Evolutionary conservation across 2,797 vertebrate species (phyloP), one percentile per base, ranked within the genome.

Genomic region (Onychomys torridus): DNA sequence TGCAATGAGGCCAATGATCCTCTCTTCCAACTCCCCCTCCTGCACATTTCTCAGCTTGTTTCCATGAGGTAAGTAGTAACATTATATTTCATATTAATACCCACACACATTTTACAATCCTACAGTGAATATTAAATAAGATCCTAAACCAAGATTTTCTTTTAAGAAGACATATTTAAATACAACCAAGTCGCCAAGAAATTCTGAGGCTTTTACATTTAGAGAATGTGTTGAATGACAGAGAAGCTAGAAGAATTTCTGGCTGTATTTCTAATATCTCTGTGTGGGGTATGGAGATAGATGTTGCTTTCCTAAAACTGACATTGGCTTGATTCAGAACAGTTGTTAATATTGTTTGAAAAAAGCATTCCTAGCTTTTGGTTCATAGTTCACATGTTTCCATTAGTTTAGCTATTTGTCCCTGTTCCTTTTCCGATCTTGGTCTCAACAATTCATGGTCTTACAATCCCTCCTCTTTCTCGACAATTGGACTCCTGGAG

Each of bases 11-110:
- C 85, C 76, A 86, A 32, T 89, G 88, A 63, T 25, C 40, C 63
- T 63, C 57, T 90, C 40, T 79, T 52, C 55, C 49, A 90, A 78
- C 6, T 89, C 12, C 27, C 40, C 82, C 16, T 0, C 37, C 27
- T 9, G 0, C 10, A 6, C 11, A 0, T n/a, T 57, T 90, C 40
- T 92, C 25, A 59, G 9, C 13, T 93, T 94, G 89, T 71, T 95
- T 90, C 10, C 37, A 71, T 78, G 40, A 91, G 55, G 27, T 84
- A 79, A 94, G 10, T 91, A 95, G 2, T 5, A 82, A 75, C 81
- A 92, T 90, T 75, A 63, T 84, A 71, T 94, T 95, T 92, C 63
- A 78, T 84, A 78, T 90, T 95, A 95, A 73, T 65, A 49, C 79
- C 52, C 27, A 75, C 19, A 11, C 4, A 85, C 71, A 75, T 85